phyloP scores from a whole-genome alignment of 2,113 vertebrate species.

The Notothenia rossii region DNA sequence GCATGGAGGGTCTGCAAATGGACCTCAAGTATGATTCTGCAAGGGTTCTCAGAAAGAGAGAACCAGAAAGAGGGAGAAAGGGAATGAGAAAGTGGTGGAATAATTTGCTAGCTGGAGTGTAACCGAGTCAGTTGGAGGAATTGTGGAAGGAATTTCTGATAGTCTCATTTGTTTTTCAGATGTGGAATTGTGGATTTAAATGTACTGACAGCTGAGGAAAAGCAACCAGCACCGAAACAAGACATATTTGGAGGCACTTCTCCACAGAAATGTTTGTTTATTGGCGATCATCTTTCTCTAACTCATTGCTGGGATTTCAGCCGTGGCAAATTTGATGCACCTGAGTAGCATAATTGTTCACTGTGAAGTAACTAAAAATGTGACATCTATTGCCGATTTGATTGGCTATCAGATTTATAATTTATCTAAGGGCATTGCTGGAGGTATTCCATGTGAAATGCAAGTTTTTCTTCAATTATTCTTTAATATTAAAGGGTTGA shows the following conservation, averaged over 20 bases:
- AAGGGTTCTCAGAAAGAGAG: conserved; percentile 16
- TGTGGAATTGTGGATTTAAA: conserved; percentile 20
- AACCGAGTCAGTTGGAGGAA: conserved; percentile 23
- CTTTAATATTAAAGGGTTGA: not conserved
- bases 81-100: not conserved
- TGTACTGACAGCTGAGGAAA: conserved; percentile 11
- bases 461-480: not conserved
- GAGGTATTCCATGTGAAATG: not conserved
- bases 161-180: conserved; percentile 26
- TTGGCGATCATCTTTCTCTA: not conserved
- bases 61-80: conserved; percentile 1
- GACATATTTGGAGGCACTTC: conserved; percentile 1
- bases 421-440: not conserved
- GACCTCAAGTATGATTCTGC: conserved; percentile 35
- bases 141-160: conserved; percentile 22
- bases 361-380: conserved; percentile 5
- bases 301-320: conserved; percentile 2
- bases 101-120: conserved; percentile 32
- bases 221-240: conserved; percentile 16
- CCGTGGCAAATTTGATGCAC: conserved; percentile 1
- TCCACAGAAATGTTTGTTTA: not conserved
- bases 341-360: conserved; percentile 18
- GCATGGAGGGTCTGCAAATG: conserved; percentile 33
- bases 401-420: conserved; percentile 8
- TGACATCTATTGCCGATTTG: conserved; percentile 15